These are phyloP conservation scores for Diploptera punctata DNA, from an alignment of 2,888 invertebrate species.

Conservation along the genomic window DNA sequence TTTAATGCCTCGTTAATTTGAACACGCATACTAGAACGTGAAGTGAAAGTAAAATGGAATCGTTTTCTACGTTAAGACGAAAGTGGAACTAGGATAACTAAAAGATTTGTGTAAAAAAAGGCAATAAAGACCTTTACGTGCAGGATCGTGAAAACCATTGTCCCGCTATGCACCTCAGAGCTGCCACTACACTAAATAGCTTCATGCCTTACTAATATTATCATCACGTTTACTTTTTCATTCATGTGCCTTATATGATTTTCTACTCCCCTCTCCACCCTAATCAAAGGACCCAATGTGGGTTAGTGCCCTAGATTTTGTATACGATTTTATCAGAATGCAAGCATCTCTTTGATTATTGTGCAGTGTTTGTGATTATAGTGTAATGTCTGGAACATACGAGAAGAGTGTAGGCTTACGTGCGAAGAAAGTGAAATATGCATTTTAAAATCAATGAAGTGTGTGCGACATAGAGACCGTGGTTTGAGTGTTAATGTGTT, in stretches of 20 bases:
- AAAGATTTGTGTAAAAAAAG: neutral
- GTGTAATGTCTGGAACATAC: too few species aligned
- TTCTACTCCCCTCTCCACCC: slow-evolving; percentile 31
- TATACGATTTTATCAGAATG: slow-evolving; percentile 27
- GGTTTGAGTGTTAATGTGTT: too few species aligned
- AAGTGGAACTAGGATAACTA: slow-evolving; percentile 25
- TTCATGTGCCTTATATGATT: slow-evolving; percentile 26
- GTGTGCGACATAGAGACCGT: too few species aligned
- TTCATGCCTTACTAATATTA: slow-evolving; percentile 12
- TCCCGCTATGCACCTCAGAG: too few species aligned
- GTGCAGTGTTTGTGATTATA: too few species aligned
- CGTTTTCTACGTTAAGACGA: slow-evolving; percentile 9
- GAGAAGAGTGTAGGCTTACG: too few species aligned
- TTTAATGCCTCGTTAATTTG: neutral
- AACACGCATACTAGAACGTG: slow-evolving; percentile 15
- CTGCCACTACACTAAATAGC: too few species aligned
- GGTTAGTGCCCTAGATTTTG: slow-evolving; percentile 40
- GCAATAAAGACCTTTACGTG: neutral
- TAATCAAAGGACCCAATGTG: slow-evolving; percentile 34
- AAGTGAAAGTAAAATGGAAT: slow-evolving; percentile 28
- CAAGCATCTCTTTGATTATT: slow-evolving; percentile 1
- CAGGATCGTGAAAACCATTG: neutral
- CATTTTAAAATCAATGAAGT: too few species aligned
- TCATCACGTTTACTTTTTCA: slow-evolving; percentile 25
- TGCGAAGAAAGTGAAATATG: too few species aligned